Evolutionary conservation across 2,888 invertebrate species (phyloP).

Genomic region (Troglohyphantes excavatus): DNA sequence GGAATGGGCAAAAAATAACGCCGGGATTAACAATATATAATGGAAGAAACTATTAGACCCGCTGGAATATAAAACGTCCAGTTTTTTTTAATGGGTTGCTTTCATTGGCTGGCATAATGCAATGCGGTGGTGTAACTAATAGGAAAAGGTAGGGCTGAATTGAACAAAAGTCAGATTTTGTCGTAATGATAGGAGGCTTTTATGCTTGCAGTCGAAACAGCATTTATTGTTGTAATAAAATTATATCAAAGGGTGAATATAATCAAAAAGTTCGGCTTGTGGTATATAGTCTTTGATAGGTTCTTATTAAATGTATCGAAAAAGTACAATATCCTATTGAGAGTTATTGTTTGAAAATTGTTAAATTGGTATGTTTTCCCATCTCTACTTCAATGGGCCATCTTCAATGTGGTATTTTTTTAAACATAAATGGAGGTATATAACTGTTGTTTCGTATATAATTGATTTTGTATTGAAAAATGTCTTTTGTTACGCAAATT

Average conservation of each 20-base stretch:
- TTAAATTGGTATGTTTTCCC: too few relatives aligned
- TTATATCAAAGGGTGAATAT: neutral
- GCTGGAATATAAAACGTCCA: conserved; percentile 16
- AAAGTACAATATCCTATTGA: too few relatives aligned
- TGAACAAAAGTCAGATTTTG: conserved; percentile 7
- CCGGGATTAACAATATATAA: conserved; percentile 14
- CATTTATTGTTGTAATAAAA: neutral
- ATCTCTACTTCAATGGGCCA: too few relatives aligned
- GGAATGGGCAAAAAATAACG: neutral
- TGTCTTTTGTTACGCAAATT: too few relatives aligned
- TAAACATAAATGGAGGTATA: too few relatives aligned
- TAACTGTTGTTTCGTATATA: too few relatives aligned
- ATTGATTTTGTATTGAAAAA: too few relatives aligned
- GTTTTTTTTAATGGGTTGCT: neutral
- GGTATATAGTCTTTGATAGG: neutral
- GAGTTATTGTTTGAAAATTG: too few relatives aligned
- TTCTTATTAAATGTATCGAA: too few relatives aligned
- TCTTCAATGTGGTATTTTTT: too few relatives aligned
- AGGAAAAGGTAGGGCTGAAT: conserved; percentile 1
- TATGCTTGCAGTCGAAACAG: neutral
- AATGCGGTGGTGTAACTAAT: conserved; percentile 42
- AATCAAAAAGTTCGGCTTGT: neutral
- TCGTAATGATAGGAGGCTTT: neutral
- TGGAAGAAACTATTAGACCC: conserved; percentile 29
- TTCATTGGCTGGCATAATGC: conserved; percentile 26